A percentile compares a stretch with the other conserved stretches of the same genome.
These are phyloP conservation scores for Gymnogyps californianus DNA, from an alignment of 2,113 vertebrate genomes.

Conservation along the genomic window DNA sequence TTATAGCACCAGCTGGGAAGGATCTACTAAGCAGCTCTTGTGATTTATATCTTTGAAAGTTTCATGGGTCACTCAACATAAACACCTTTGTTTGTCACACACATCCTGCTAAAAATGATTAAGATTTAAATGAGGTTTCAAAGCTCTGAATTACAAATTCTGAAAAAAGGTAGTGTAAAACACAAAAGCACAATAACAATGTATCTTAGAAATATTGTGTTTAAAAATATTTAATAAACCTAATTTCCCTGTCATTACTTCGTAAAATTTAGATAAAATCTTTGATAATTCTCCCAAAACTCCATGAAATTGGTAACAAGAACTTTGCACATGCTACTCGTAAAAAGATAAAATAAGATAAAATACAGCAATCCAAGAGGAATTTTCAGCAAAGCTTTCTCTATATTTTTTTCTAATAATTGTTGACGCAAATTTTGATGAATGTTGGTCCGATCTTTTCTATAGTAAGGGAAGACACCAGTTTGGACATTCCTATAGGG, in stretches of 20 bases:
- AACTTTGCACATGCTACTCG: background rate
- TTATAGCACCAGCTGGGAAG: background rate
- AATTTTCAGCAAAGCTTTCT: background rate
- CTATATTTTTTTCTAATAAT: background rate
- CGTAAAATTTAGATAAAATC: background rate
- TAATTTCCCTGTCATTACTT: background rate
- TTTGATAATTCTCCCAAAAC: background rate
- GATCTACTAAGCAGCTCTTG: background rate
- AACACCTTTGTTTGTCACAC: slow-evolving; percentile 1
- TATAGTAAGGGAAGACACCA: background rate
- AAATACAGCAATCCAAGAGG: background rate
- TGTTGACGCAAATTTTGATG: background rate
- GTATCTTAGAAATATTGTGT: background rate
- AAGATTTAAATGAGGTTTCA: slow-evolving; percentile 2
- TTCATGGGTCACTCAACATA: background rate
- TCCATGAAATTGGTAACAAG: background rate
- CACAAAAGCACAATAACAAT: background rate
- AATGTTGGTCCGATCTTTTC: background rate
- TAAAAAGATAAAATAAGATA: background rate
- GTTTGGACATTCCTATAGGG: background rate
- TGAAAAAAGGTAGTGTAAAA: background rate
- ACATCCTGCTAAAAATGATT: slow-evolving; percentile 27
- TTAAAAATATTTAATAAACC: background rate
- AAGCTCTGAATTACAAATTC: background rate
- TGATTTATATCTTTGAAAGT: background rate